phyloP scores from a whole-genome alignment of 2,113 vertebrate genomes.

The Cyrtonyx montezumae region DNA sequence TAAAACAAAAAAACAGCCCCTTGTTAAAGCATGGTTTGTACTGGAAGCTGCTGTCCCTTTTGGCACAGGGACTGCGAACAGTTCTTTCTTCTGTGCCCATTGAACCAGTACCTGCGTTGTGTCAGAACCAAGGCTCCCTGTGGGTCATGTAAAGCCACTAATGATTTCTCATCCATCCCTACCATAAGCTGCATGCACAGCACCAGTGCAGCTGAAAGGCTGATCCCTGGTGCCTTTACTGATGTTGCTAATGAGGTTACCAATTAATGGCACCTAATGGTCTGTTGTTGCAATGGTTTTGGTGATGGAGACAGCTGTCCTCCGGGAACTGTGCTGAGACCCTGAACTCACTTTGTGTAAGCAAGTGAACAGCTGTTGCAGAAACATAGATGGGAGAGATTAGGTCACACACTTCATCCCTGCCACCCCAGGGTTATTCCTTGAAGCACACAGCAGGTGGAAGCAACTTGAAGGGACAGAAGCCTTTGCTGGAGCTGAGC shows the following conservation, averaged over 20 bases:
- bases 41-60: background rate
- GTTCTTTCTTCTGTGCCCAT: background rate
- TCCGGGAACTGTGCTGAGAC: conserved; percentile 33
- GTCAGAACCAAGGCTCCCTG: background rate
- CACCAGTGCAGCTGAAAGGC: conserved; percentile 1
- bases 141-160: background rate
- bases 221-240: conserved; percentile 5
- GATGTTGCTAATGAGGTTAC: conserved; percentile 55
- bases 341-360: conserved; percentile 42
- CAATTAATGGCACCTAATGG: conserved; percentile 67
- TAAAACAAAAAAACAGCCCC: background rate
- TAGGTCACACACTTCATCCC: background rate
- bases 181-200: background rate
- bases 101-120: background rate
- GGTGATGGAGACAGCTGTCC: conserved; percentile 48
- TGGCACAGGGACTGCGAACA: background rate
- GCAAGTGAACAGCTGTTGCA: conserved; percentile 53
- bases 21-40: fast-evolving
- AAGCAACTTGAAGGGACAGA: background rate
- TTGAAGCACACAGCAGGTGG: background rate
- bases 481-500: background rate
- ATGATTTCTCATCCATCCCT: background rate
- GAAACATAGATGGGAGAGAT: background rate
- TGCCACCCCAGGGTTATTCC: background rate
- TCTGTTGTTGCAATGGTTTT: conserved; percentile 35